Evolutionary conservation across 2,113 vertebrate species (phyloP), one percentile per base, ranked within the genome.

Genomic region (Prunella fulvescens): DNA sequence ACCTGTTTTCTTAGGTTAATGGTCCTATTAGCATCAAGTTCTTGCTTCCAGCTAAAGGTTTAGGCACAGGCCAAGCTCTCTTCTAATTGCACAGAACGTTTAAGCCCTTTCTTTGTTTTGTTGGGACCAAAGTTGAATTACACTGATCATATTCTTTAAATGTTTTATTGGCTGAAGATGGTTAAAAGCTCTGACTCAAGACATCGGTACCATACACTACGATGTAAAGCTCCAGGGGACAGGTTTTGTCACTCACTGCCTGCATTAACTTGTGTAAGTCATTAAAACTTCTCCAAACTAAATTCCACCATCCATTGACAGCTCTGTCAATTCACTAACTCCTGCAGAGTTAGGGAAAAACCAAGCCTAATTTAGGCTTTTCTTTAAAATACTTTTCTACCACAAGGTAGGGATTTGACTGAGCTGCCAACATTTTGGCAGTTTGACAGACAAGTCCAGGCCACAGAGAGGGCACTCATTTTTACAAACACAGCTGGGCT

Each of bases 1-100:
- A 50, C 28, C 28, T 56, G 26, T 66, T 95, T 91, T 77, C 67
- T 88, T 67, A 74, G 47, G 50, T 92, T 82, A 91, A 91, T 64
- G 37, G 71, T 13, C 10, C 23, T 18, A 70, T 58, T 66, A 86
- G 37, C 67, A 53, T 83, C 31, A 78, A 70, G 51, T 37, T 42
- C 22, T 25, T 83, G 29, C 61, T 92, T 67, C 67, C 35, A 95
- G 88, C 80, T 86, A 57, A 73, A 91, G 76, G 28, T 65, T 81
- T 58, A 79, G 60, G 47, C 31, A 73, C 12, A 42, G n/a, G 35
- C 17, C 40, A 67, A 80, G 40, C 42, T 40, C 19, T 80, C 44
- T 58, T 66, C 33, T 71, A 78, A 81, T 83, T 73, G 26, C 29
- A 81, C 19, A 86, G 35, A 93, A 73, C 3, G 10, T 28, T 47